These are phyloP conservation scores for Mesoclemmys tuberculata DNA, from an alignment of 2,113 vertebrate genomes.

Conservation along the genomic window DNA sequence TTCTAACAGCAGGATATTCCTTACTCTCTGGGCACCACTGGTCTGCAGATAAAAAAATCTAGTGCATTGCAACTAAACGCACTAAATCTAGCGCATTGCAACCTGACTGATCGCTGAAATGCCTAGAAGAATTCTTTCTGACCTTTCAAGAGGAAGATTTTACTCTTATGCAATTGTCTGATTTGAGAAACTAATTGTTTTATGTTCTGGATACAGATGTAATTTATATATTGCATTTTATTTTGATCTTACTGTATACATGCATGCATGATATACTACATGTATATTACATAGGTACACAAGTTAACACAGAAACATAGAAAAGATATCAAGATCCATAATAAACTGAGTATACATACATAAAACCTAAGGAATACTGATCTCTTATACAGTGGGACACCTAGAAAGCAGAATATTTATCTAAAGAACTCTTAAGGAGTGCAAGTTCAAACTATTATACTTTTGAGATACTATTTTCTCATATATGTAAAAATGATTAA, in stretches of 20 bases:
- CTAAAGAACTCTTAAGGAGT: constrained; percentile 7
- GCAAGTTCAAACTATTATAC: not conserved
- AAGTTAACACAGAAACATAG: not conserved
- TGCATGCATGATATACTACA: not conserved
- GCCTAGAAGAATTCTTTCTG: not conserved
- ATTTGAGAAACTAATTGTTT: constrained; percentile 9
- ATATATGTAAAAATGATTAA: accelerated
- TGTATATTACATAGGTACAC: not conserved
- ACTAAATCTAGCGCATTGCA: not conserved
- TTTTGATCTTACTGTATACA: not conserved
- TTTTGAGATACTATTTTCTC: not conserved
- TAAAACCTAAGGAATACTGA: not conserved
- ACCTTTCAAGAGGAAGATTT: not conserved
- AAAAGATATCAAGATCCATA: too few species aligned
- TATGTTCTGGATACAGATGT: not conserved
- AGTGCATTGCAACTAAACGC: not conserved
- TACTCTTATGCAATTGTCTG: not conserved
- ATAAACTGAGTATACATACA: not conserved
- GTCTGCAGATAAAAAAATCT: not conserved
- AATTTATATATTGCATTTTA: not conserved
- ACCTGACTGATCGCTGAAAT: not conserved
- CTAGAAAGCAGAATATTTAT: not conserved
- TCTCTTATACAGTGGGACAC: not conserved
- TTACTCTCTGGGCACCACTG: not conserved
- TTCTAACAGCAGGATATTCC: too few species aligned